Percentiles rank a stretch among this genome's conserved stretches.
Evolutionary conservation across 37 sponge, comb jelly and placozoan genomes (phyloP).

Genomic region (Chondrosia reniformis): DNA sequence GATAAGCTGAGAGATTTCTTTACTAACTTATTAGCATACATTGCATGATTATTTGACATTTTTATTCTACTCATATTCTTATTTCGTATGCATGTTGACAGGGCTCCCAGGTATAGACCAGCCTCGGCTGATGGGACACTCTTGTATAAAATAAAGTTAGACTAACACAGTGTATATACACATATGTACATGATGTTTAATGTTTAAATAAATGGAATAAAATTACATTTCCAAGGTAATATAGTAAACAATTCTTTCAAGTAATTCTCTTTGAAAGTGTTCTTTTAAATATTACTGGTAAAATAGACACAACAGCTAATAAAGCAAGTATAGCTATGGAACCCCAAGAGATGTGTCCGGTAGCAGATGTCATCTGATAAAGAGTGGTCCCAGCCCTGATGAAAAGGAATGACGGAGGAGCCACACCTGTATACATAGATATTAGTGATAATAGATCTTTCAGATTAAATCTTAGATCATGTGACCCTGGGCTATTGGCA

Average conservation of each 20-base stretch:
- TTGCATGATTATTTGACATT: too few species aligned
- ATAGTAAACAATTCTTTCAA: too few species aligned
- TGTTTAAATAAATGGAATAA: background rate
- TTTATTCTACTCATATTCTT: too few species aligned
- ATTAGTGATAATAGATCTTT: too few species aligned
- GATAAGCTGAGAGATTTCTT: too few species aligned
- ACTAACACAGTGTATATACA: background rate
- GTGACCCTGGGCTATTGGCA: background rate
- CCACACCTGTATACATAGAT: conserved; percentile 62
- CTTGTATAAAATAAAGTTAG: too few species aligned
- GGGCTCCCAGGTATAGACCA: too few species aligned
- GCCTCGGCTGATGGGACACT: too few species aligned
- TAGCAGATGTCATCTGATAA: conserved; percentile 77
- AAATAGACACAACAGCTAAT: conserved; percentile 68
- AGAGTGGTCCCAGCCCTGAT: conserved; percentile 91
- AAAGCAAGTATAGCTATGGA: conserved; percentile 58
- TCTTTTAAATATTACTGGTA: conserved; percentile 72
- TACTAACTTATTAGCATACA: too few species aligned
- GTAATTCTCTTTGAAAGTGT: conserved; percentile 41
- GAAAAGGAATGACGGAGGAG: conserved; percentile 88
- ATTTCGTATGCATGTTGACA: too few species aligned
- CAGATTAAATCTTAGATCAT: too few species aligned
- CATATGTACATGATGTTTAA: conserved; percentile 20
- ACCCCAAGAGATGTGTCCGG: conserved; percentile 62
- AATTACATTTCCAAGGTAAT: too few species aligned